phyloP scores from a whole-genome alignment of 2,797 vertebrate genomes.

The Steatocranus sp. region DNA sequence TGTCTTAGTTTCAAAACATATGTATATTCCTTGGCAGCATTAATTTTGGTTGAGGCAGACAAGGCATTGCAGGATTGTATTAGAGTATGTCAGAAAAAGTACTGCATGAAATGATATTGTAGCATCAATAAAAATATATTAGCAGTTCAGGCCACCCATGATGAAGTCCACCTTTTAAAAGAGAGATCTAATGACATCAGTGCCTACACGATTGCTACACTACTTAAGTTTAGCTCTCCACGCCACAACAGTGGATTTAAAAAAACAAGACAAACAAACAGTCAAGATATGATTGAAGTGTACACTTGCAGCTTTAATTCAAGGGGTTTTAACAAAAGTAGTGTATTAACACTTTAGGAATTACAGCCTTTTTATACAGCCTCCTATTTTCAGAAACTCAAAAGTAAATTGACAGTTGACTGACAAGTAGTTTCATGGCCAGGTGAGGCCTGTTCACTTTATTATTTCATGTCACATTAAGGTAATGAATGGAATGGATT shows the following conservation, averaged over 20 bases:
- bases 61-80: neutral
- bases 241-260: neutral
- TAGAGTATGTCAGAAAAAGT: neutral
- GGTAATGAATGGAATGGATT: neutral
- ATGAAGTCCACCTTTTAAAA: neutral
- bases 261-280: neutral
- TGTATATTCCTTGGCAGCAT: neutral
- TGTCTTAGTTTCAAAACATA: neutral
- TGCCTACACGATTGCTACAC: neutral
- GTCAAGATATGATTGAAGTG: neutral
- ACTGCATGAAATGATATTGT: neutral
- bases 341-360: neutral
- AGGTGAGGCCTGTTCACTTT: neutral
- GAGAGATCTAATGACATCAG: neutral
- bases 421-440: neutral
- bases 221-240: neutral
- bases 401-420: neutral
- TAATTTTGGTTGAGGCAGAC: neutral
- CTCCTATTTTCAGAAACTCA: neutral
- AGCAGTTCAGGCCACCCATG: neutral
- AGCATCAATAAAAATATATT: neutral
- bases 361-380: neutral
- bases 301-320: neutral
- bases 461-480: neutral
- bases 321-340: neutral